Evolutionary conservation across 2,888 invertebrate genomes (phyloP).

Genomic region (Himalopsyche kuldschensis): DNA sequence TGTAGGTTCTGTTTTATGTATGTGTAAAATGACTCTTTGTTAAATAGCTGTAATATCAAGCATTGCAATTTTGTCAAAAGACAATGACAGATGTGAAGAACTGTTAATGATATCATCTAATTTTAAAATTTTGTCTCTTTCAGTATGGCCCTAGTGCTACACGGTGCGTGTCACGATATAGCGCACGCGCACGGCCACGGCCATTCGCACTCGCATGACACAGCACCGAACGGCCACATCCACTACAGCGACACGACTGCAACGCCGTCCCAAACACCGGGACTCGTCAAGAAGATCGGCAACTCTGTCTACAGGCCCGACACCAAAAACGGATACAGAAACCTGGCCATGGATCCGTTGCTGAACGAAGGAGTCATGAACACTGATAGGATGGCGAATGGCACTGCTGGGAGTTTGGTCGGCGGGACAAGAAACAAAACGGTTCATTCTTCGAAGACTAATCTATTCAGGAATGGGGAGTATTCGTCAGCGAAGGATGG

Average conservation of each 20-base stretch:
- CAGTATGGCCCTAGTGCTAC: constrained; percentile 79
- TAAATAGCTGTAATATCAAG: too few species aligned
- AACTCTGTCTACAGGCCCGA: neutral
- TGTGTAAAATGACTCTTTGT: too few species aligned
- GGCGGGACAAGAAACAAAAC: constrained; percentile 6
- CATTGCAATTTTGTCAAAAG: too few species aligned
- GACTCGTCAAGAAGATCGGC: neutral
- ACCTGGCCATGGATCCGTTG: constrained; percentile 43
- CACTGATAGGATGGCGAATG: neutral
- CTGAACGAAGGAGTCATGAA: neutral
- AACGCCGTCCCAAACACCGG: neutral
- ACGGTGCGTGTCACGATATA: constrained; percentile 64
- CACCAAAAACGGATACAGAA: constrained; percentile 36
- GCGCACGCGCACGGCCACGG: constrained; percentile 53
- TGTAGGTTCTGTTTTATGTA: too few species aligned
- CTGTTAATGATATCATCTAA: neutral
- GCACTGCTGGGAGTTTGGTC: neutral
- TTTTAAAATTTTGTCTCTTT: constrained; percentile 41
- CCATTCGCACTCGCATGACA: constrained; percentile 47
- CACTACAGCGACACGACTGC: constrained; percentile 13
- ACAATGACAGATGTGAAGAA: too few species aligned
- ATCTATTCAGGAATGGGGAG: constrained; percentile 48
- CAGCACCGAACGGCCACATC: constrained; percentile 27
- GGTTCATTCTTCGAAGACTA: constrained; percentile 6
- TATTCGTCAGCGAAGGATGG: constrained; percentile 20